These are phyloP conservation scores for Drosophila teissieri DNA, from an alignment of 1,140 invertebrate genomes.

Conservation along the genomic window DNA sequence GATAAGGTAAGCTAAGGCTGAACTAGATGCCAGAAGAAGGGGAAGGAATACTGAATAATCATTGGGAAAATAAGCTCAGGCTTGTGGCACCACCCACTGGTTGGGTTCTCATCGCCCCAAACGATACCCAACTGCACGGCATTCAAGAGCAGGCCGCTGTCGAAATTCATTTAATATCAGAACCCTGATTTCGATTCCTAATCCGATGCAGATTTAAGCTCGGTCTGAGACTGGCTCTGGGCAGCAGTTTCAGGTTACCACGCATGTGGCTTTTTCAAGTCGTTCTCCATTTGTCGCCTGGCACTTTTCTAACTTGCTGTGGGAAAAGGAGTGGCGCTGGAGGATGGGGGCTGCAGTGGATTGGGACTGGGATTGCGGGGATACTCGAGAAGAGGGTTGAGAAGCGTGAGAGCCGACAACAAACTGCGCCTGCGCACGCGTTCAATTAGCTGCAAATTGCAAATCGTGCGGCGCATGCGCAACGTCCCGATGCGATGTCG, in stretches of 20 bases:
- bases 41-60: background rate
- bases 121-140: constrained; percentile 2
- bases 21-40: background rate
- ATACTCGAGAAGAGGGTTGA: constrained; percentile 15
- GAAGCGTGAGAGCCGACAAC: constrained; percentile 62
- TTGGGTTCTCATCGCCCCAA: constrained; percentile 35
- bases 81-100: constrained; percentile 49
- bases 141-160: constrained; percentile 49
- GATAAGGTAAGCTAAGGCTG: background rate
- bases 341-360: background rate
- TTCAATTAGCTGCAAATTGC: constrained; percentile 83
- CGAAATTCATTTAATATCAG: constrained; percentile 71
- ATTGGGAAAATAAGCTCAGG: background rate
- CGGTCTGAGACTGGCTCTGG: constrained; percentile 41
- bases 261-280: constrained; percentile 57
- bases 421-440: constrained; percentile 79
- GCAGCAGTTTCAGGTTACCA: constrained; percentile 55
- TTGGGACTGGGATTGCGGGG: constrained; percentile 6
- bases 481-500: constrained; percentile 62
- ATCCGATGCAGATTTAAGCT: constrained; percentile 34
- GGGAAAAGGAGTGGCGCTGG: constrained; percentile 7
- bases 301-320: constrained; percentile 46
- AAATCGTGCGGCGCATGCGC: constrained; percentile 79
- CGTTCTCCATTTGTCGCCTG: constrained; percentile 71
- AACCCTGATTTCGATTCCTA: background rate